A percentile compares a stretch with the other conserved stretches of the same genome.
Evolutionary conservation across 2,888 invertebrate species (phyloP).

Genomic region (Acholoe squamosa): DNA sequence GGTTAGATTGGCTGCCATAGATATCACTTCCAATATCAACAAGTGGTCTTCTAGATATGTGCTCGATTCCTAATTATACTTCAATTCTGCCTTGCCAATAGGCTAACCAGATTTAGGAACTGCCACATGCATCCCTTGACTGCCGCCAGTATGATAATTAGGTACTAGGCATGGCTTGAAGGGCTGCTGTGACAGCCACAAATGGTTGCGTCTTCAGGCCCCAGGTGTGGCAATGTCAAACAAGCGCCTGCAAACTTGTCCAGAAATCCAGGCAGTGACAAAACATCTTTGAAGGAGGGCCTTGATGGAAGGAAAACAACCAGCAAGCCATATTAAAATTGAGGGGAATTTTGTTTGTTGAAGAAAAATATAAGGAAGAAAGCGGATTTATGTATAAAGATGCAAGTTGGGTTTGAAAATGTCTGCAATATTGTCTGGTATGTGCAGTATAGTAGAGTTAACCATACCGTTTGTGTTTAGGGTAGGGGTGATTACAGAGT

Average conservation of each 20-base stretch:
- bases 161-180: not conserved
- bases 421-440: too few species aligned
- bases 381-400: not conserved
- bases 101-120: not conserved
- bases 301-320: not conserved
- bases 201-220: not conserved
- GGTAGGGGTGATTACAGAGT: conserved; percentile 3
- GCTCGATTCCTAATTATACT: not conserved
- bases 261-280: not conserved
- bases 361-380: not conserved
- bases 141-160: conserved; percentile 22
- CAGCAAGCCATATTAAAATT: too few species aligned
- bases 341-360: too few species aligned
- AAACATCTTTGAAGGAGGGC: not conserved
- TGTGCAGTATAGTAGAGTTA: too few species aligned
- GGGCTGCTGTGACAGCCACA: conserved; percentile 24
- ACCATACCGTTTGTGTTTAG: too few species aligned
- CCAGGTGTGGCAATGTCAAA: not conserved
- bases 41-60: not conserved
- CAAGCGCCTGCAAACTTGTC: not conserved
- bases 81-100: not conserved
- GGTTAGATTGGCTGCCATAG: too few species aligned
- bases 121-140: not conserved
- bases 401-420: too few species aligned
- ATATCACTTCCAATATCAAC: not conserved